These are phyloP conservation scores for Margarornis squamiger DNA, from an alignment of 2,797 vertebrate species.

Conservation along the genomic window DNA sequence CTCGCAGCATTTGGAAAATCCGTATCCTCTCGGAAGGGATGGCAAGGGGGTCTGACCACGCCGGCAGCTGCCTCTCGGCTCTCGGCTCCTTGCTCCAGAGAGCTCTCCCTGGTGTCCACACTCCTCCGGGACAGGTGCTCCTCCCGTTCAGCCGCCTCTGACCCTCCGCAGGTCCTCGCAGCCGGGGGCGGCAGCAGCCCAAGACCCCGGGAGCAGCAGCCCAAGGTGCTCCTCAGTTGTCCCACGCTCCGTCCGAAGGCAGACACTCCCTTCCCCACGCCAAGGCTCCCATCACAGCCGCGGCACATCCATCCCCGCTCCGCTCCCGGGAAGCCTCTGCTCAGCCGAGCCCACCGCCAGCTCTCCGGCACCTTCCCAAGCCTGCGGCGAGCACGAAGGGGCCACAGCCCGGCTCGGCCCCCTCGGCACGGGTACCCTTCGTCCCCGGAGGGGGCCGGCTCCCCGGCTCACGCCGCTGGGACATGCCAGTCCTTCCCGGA, in stretches of 20 bases:
- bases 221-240: background rate
- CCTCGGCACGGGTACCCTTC: background rate
- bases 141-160: background rate
- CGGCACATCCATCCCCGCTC: background rate
- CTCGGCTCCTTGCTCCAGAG: background rate
- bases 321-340: background rate
- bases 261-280: background rate
- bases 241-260: background rate
- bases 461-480: background rate
- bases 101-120: background rate
- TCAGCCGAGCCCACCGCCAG: background rate
- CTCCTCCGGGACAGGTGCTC: background rate
- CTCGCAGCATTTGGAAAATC: background rate
- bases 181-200: background rate
- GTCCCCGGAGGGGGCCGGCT: background rate
- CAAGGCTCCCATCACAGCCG: background rate
- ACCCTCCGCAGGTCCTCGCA: background rate
- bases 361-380: background rate
- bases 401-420: background rate
- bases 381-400: background rate
- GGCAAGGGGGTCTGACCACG: background rate
- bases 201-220: background rate
- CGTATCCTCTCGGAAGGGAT: background rate
- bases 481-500: slow-evolving; percentile 1
- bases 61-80: background rate